A percentile compares a stretch with the other conserved stretches of the same genome.
These are phyloP conservation scores for Danaus chrysippus DNA, from an alignment of 2,888 invertebrate species.

Conservation along the genomic window DNA sequence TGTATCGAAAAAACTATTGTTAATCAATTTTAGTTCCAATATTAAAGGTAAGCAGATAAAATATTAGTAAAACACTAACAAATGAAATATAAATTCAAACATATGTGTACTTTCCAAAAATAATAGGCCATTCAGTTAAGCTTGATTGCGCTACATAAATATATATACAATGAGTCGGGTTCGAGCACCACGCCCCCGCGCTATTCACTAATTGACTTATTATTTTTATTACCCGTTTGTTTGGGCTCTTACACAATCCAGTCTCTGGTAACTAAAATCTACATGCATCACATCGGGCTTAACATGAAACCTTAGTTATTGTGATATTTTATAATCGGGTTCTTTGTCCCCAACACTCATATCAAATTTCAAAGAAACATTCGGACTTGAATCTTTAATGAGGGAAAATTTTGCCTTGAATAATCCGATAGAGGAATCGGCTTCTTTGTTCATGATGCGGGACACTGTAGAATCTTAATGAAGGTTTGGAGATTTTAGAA, in stretches of 20 bases:
- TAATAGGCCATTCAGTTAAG: conserved; percentile 25
- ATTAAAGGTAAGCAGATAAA: too few species aligned
- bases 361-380: conserved; percentile 40
- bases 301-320: neutral
- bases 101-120: neutral
- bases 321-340: conserved; percentile 8
- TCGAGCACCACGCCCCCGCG: conserved; percentile 56
- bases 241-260: conserved; percentile 53
- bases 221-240: conserved; percentile 76
- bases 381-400: conserved; percentile 36
- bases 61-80: too few species aligned
- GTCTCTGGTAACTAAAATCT: conserved; percentile 55
- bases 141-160: conserved; percentile 31
- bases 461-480: conserved; percentile 40
- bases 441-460: conserved; percentile 38
- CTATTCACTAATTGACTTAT: conserved; percentile 72
- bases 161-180: conserved; percentile 46
- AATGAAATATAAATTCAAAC: too few species aligned
- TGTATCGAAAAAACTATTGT: too few species aligned
- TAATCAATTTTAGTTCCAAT: too few species aligned
- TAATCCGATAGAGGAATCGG: conserved; percentile 36
- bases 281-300: conserved; percentile 29
- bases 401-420: conserved; percentile 35
- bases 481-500: conserved; percentile 21
- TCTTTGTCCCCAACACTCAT: conserved; percentile 19